Base-by-base conservation (phyloP, 1,140 invertebrate species). In the Mya arenaria region DNA sequence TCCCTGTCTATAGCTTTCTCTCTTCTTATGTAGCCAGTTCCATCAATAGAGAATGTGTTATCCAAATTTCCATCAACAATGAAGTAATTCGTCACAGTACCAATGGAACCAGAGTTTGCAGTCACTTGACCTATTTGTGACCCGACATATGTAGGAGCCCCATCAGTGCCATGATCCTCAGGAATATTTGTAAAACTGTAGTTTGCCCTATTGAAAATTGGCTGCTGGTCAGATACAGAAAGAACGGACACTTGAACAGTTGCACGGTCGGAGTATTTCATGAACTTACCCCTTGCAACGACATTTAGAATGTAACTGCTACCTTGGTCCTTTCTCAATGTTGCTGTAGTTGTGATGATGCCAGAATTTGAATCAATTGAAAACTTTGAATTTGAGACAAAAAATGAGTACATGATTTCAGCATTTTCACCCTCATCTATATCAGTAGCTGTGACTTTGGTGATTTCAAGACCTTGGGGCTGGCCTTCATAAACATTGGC, bases 351-450 rank as follows among this genome's bases (percentile, higher is more conserved):
- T 19, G 79, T 84, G 2, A 90, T 87, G 13, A 71, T 56, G n/a
- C 89, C 90, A 65, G 85, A 82, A 62, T 60, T 63, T 23, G 65
- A 36, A 52, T 91, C 79, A 28, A 91, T 85, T 13, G 55, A n/a
- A 65, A 91, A 91, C 10, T 84, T 87, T 62, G 84, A 74, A 63
- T 83, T 69, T 37, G 73, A 83, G 13, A 81, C 78, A 6, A 65
- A 48, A 19, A 90, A 85, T n/a, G 82, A 72, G 85, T 90, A 92
- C 17, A 69, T 87, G 23, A 90, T 87, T 78, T 84, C 86, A n/a
- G 84, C 97, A 96, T 94, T 98, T 95, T 95, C 94, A 0, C 96
- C 96, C 85, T 95, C 95, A 91, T 98, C 97, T 71, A 94, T 94
- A 91, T 98, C 97, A 39, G 95, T 94, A 0, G 97, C 96, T 48